Evolutionary conservation across 2,113 vertebrate species (phyloP).

Genomic region (Colistium nudipinnis): DNA sequence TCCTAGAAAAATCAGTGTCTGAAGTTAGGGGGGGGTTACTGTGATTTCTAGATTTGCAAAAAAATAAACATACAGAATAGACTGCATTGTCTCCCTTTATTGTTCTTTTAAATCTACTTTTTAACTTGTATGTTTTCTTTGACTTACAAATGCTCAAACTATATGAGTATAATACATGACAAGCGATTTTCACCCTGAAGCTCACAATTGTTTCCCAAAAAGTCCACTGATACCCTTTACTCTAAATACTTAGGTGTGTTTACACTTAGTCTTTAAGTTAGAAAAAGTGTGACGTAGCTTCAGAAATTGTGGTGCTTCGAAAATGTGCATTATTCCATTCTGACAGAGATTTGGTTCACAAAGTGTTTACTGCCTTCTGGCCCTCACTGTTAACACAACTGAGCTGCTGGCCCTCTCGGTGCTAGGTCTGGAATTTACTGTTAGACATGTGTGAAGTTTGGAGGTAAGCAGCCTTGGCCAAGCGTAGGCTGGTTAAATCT

Average conservation of each 20-base stretch:
- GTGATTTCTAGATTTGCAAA: conserved; percentile 10
- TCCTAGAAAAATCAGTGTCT: background rate
- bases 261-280: background rate
- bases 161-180: background rate
- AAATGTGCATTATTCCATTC: conserved; percentile 9
- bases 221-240: background rate
- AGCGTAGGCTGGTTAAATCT: conserved; percentile 77
- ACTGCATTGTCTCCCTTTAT: background rate
- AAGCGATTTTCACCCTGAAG: no score
- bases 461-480: conserved; percentile 61
- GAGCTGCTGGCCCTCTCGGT: conserved; percentile 10
- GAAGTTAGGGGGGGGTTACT: no score
- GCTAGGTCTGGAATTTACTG: conserved; percentile 62
- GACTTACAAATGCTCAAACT: background rate
- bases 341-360: background rate
- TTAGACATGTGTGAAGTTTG: conserved; percentile 67
- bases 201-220: background rate
- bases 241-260: conserved; percentile 3
- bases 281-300: no score
- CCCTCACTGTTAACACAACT: conserved; percentile 21
- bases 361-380: background rate
- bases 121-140: background rate
- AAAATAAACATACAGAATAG: background rate
- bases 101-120: background rate
- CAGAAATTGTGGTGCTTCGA: conserved; percentile 16